Base-by-base conservation (phyloP, 2,113 vertebrate genomes). In the Erythrocercus mccallii region DNA sequence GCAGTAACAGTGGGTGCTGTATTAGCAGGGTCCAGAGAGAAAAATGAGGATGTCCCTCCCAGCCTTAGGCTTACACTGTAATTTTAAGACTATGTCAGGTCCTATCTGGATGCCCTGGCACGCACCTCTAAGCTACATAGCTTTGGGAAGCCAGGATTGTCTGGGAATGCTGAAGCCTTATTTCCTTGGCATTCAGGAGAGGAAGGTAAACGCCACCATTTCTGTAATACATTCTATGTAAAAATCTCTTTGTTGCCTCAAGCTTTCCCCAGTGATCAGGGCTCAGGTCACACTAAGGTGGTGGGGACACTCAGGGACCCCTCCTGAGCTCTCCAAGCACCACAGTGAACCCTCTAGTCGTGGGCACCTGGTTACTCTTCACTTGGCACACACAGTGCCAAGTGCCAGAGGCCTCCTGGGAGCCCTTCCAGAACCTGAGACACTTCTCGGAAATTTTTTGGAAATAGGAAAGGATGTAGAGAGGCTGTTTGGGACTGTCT, bases 1-100 rank as follows among this genome's bases (percentile, higher is more conserved):
- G 33, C 31, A 70, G 14, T 0, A 2, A 37, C 0, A 37, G 50
- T 11, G 15, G 6, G 28, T 45, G 31, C 1, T 35, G 17, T 4
- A 48, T 1, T 21, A 21, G 38, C 18, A 66, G 25, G 13, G 9
- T 44, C 74, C 79, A 78, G 68, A 81, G 35, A 44, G 11, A 15
- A 78, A 45, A 69, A 38, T 4, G 1, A 74, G 27, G 19, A 2
- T 1, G 4, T 2, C 28, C 25, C 24, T 44, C 9, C 27, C 17
- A 65, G 28, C 45, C 42, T 85, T 12, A 12, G 22, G 35, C 57
- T 61, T 53, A 42, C 22, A 48, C 5, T 5, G 9, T 9, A 38
- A 31, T 44, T 88, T 51, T 14, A 45, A 60, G 38, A n/a, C 6
- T 9, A 17, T 5, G 4, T 2, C 40, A 90, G n/a, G 16, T 61